Conservation (phyloP, 2,797 vertebrate species). For the Eospalax fontanierii region DNA sequence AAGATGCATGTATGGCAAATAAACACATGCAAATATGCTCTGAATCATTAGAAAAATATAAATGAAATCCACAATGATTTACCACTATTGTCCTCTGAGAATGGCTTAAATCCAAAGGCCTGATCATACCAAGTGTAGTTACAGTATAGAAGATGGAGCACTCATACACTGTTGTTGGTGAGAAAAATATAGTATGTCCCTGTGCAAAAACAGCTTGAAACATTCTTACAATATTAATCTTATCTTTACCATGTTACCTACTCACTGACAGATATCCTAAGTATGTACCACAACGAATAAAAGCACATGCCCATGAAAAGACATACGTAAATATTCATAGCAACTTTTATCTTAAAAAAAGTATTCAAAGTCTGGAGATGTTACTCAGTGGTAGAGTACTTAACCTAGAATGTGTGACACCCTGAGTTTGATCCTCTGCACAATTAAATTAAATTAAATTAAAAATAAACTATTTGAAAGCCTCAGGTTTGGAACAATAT, state of each 20-base stretch:
- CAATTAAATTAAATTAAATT: neutral
- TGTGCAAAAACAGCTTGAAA: neutral
- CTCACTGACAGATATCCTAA: neutral
- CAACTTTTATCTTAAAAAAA: neutral
- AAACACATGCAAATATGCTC: neutral
- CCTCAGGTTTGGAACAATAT: neutral
- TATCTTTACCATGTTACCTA: neutral
- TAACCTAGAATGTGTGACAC: neutral
- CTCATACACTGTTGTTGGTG: neutral
- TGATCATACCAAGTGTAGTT: neutral
- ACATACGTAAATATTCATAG: neutral
- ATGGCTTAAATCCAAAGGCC: neutral
- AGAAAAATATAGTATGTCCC: neutral
- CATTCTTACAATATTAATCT: neutral
- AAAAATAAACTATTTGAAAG: no score
- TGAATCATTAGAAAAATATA: neutral
- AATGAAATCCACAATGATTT: neutral
- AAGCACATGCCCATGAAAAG: neutral
- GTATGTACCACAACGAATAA: neutral
- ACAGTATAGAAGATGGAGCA: neutral
- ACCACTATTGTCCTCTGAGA: neutral
- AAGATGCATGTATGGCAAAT: neutral
- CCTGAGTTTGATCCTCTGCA: neutral
- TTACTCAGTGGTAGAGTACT: neutral
- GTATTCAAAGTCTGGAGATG: no score